Evolutionary conservation across 1,140 invertebrate genomes (phyloP).

Genomic region (Zophobas morio): DNA sequence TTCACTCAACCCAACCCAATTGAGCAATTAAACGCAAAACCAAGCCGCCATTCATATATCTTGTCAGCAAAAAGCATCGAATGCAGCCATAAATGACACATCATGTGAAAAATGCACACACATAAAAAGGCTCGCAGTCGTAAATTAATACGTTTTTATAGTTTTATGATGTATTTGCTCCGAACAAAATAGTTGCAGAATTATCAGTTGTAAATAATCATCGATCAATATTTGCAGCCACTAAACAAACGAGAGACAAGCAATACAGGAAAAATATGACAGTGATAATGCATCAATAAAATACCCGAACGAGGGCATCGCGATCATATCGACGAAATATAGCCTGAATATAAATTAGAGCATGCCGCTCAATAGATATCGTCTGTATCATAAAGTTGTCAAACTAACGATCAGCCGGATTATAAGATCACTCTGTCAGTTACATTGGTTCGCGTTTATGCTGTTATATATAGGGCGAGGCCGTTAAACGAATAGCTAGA

Average conservation of each 20-base stretch:
- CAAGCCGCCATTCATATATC: neutral
- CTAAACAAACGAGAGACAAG: constrained; percentile 51
- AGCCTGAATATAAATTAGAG: constrained; percentile 50
- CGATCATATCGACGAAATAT: constrained; percentile 52
- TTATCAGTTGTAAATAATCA: constrained; percentile 49
- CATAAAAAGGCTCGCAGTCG: constrained; percentile 38
- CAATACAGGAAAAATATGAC: constrained; percentile 52
- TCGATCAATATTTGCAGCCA: constrained; percentile 52
- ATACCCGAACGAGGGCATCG: constrained; percentile 49
- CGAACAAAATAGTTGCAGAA: constrained; percentile 35
- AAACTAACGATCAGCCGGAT: constrained; percentile 47
- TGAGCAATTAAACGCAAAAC: constrained; percentile 12
- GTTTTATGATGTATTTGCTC: constrained; percentile 33
- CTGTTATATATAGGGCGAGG: constrained; percentile 29
- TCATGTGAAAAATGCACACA: constrained; percentile 36
- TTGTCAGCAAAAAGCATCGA: neutral
- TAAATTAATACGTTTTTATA: constrained; percentile 37
- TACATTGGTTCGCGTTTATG: constrained; percentile 31
- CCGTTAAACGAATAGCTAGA: neutral
- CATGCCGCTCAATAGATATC: constrained; percentile 45
- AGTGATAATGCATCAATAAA: constrained; percentile 52
- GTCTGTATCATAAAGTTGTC: constrained; percentile 50
- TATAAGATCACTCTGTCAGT: constrained; percentile 50
- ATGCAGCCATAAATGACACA: constrained; percentile 45
- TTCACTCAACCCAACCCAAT: constrained; percentile 11